A percentile compares a stretch with the other conserved stretches of the same genome.
phyloP scores from a whole-genome alignment of 2,888 invertebrate species.

The Drosophila pegasa region DNA sequence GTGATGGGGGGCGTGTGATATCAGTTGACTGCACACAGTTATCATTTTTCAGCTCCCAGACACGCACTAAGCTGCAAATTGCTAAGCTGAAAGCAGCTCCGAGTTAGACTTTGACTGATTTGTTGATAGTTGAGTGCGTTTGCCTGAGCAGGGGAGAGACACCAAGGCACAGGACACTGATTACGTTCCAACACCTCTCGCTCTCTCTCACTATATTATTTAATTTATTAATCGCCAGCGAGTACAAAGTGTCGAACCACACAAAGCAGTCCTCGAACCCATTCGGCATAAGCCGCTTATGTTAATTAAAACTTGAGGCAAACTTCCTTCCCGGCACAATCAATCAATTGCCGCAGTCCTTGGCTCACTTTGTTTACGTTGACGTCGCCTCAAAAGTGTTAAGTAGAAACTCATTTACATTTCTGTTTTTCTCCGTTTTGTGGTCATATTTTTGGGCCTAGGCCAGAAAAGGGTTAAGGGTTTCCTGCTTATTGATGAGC shows the following conservation, averaged over 20 bases:
- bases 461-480: slow-evolving; percentile 41
- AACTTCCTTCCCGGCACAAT: slow-evolving; percentile 47
- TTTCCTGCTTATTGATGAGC: slow-evolving; percentile 57
- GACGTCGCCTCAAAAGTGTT: slow-evolving; percentile 47
- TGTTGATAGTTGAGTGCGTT: slow-evolving; percentile 69
- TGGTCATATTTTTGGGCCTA: slow-evolving; percentile 30
- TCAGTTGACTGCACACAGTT: slow-evolving; percentile 75
- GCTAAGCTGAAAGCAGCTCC: slow-evolving; percentile 41
- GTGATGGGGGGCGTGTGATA: slow-evolving; percentile 32
- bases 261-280: background rate
- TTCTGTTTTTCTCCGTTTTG: slow-evolving; percentile 30
- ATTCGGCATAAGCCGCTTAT: slow-evolving; percentile 65
- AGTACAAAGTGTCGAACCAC: slow-evolving; percentile 50
- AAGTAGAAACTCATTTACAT: slow-evolving; percentile 60
- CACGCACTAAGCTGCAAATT: slow-evolving; percentile 59
- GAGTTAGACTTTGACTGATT: slow-evolving; percentile 71
- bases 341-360: slow-evolving; percentile 58
- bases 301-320: slow-evolving; percentile 72
- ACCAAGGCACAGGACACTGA: background rate
- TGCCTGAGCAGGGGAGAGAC: background rate
- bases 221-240: slow-evolving; percentile 60
- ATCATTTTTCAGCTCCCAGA: slow-evolving; percentile 59
- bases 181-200: slow-evolving; percentile 53
- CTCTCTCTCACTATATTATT: slow-evolving; percentile 25
- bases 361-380: slow-evolving; percentile 32